These are phyloP conservation scores for Brienomyrus longianalis DNA, from an alignment of 2,113 vertebrate species.

Conservation along the genomic window DNA sequence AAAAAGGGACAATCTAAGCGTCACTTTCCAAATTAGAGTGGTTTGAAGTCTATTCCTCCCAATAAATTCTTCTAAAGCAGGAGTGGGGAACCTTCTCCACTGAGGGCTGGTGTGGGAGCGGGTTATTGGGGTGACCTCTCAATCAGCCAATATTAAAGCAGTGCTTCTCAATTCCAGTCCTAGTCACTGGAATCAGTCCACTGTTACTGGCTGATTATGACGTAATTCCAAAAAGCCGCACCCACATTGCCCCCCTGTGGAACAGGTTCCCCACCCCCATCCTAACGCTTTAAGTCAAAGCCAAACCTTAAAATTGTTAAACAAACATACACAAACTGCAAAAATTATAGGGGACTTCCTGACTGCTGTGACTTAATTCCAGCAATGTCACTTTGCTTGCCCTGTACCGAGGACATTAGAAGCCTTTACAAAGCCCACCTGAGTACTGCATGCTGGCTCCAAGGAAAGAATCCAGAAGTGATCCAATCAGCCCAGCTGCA, in stretches of 20 bases:
- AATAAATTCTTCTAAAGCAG: not conserved
- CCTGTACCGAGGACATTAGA: not conserved
- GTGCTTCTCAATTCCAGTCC: no score
- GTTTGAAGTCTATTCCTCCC: not conserved
- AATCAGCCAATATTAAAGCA: no score
- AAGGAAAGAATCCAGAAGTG: constrained; percentile 86
- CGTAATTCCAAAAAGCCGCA: no score
- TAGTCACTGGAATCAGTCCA: no score
- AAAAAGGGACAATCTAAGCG: not conserved
- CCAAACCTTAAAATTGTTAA: not conserved
- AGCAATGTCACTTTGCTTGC: not conserved
- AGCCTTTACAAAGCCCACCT: constrained; percentile 55
- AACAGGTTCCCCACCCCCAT: no score
- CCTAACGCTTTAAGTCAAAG: not conserved
- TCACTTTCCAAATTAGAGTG: not conserved
- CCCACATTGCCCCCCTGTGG: no score
- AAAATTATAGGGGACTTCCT: not conserved
- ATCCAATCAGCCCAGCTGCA: constrained; percentile 80
- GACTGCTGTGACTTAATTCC: not conserved
- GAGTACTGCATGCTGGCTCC: constrained; percentile 93
- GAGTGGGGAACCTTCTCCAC: no score
- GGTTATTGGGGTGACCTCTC: no score
- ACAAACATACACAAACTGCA: not conserved
- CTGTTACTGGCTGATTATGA: no score
- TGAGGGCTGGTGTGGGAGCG: no score